Evolutionary conservation across 2,888 invertebrate species (phyloP).

Genomic region (Selenia dentaria): DNA sequence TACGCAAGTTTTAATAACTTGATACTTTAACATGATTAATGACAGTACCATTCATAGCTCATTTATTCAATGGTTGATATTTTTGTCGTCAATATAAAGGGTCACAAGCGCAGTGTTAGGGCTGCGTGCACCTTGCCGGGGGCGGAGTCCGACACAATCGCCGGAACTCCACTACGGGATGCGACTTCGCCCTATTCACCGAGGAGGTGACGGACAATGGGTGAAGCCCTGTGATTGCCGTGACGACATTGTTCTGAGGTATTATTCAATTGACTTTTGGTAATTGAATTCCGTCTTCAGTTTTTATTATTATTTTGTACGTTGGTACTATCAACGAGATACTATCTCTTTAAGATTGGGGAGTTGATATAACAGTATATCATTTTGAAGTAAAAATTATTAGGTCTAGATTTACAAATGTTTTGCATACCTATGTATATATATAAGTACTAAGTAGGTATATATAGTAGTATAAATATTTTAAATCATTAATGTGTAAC

Average conservation of each 20-base stretch:
- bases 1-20: too few relatives aligned
- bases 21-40: neutral
- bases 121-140: conserved; percentile 40
- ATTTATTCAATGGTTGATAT: conserved; percentile 5
- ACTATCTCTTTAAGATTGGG: too few relatives aligned
- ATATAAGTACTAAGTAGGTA: too few relatives aligned
- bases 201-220: conserved; percentile 25
- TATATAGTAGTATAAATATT: too few relatives aligned
- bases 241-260: conserved; percentile 58
- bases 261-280: conserved; percentile 43
- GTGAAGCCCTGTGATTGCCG: conserved; percentile 34
- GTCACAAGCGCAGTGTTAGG: conserved; percentile 44
- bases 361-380: too few relatives aligned
- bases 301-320: neutral
- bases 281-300: conserved; percentile 37
- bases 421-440: too few relatives aligned
- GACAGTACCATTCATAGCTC: neutral
- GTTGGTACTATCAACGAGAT: too few relatives aligned
- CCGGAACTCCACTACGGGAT: conserved; percentile 73
- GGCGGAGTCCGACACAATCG: conserved; percentile 66
- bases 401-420: too few relatives aligned
- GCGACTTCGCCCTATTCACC: conserved; percentile 47
- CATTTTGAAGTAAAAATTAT: too few relatives aligned
- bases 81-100: conserved; percentile 21
- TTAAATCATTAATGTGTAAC: too few relatives aligned